Base-by-base conservation (phyloP, 1,140 invertebrate species). In the Alviniconcha marisindica region DNA sequence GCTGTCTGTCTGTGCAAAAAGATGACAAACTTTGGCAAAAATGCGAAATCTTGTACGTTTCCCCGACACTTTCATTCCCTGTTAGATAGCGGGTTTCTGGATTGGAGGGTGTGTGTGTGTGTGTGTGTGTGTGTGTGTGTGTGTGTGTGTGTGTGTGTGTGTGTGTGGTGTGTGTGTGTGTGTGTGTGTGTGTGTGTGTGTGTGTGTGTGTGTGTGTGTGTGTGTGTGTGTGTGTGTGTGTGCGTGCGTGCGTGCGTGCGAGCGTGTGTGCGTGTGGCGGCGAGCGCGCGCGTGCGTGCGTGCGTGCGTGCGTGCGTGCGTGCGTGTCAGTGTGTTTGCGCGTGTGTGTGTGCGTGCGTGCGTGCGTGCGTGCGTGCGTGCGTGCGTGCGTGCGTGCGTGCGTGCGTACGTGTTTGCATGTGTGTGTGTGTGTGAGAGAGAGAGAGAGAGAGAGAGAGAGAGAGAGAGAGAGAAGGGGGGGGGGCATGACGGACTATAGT, bases 111-210 rank as follows among this genome's bases (percentile, higher is more conserved):
- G 60, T 63, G 60, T 63, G 60, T 63, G 60, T 63, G 60, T 63
- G 60, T 31, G 10, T 63, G 60, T 31, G 60, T 63, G 60, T 31
- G 60, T 63, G 60, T 31, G 60, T 63, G 10, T 31, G 60, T 63
- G 60, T 31, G 60, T 63, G 60, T 31, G 10, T 63, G 24, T 31
- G 60, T 63, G 24, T 31, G 60, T 31, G 60, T 63, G 60, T 31
- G 60, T 63, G 10, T 31, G 24, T 63, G 60, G n/a, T 31, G 24
- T 63, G 60, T 31, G 60, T 63, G 60, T 63, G 60, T 63, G 60
- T 31, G 60, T 63, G 60, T 31, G 60, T 63, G 60, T 63, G 60
- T 63, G 60, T 63, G 60, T 63, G 60, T 63, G 60, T 63, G 60
- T 63, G 60, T 63, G 60, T 63, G 60, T 63, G 60, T 63, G 60